These are phyloP conservation scores for Coracopsis vasa DNA, from an alignment of 2,113 vertebrate species.

Conservation along the genomic window DNA sequence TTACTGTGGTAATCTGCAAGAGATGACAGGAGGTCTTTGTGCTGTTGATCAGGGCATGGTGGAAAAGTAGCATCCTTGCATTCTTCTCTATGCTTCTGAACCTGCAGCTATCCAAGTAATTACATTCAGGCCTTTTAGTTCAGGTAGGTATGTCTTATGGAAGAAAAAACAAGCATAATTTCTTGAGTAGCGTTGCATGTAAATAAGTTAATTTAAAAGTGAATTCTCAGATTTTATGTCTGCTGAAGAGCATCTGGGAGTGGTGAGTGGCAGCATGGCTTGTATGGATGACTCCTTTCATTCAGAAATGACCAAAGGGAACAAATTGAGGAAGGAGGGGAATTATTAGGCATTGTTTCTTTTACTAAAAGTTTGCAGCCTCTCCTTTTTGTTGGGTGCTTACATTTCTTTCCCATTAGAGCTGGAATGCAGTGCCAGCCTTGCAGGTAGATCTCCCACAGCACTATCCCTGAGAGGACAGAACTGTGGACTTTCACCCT, in stretches of 20 bases:
- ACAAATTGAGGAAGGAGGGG: background rate
- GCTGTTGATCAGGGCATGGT: background rate
- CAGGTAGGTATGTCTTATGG: background rate
- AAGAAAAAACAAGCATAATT: background rate
- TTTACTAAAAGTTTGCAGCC: background rate
- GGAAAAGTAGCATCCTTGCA: background rate
- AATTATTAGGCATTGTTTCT: background rate
- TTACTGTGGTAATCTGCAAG: background rate
- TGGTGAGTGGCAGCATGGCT: background rate
- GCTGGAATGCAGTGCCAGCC: background rate
- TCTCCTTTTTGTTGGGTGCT: background rate
- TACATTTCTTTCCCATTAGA: background rate
- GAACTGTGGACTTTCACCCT: background rate
- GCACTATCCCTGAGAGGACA: background rate
- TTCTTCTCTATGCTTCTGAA: background rate
- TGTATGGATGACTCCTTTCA: background rate
- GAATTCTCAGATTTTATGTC: background rate
- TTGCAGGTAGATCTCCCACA: background rate
- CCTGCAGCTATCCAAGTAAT: background rate
- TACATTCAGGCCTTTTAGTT: background rate
- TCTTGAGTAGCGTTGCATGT: background rate
- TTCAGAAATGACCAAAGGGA: background rate
- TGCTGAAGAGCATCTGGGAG: background rate
- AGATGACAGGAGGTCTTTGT: background rate
- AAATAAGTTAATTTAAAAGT: background rate